phyloP scores from a whole-genome alignment of 2,797 vertebrate species.

The Danio kyathit region DNA sequence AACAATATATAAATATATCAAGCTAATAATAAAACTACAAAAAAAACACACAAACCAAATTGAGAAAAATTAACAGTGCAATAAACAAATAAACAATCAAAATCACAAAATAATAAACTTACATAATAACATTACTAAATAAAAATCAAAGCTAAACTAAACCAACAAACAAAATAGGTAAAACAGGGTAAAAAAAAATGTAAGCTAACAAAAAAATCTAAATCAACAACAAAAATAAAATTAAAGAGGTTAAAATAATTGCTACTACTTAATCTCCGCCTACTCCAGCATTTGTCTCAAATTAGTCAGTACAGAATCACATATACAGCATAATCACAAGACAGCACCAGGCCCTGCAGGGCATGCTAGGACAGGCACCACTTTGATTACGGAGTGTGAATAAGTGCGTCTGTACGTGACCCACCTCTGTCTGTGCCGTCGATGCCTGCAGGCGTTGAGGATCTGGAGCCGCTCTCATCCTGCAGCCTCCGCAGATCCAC shows the following conservation, averaged over 20 bases:
- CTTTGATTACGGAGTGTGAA: slow-evolving; percentile 11
- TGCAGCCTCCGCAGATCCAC: slow-evolving; percentile 86
- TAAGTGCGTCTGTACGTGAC: slow-evolving; percentile 11
- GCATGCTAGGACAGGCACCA: slow-evolving; percentile 42
- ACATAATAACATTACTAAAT: no score
- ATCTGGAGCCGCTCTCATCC: slow-evolving; percentile 84
- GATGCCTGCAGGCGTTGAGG: slow-evolving; percentile 71
- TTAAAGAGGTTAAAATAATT: neutral
- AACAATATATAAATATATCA: no score
- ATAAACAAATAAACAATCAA: no score
- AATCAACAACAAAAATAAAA: neutral
- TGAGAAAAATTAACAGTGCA: no score
- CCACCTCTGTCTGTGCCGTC: slow-evolving; percentile 90
- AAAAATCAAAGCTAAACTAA: neutral
- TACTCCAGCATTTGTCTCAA: neutral
- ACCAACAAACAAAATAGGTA: neutral
- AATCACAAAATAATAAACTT: neutral
- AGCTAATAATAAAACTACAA: no score
- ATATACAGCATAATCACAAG: slow-evolving; percentile 10
- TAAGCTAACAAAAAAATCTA: neutral
- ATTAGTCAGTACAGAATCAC: neutral
- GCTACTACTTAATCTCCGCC: neutral
- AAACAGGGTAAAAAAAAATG: neutral
- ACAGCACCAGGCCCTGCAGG: slow-evolving; percentile 16
- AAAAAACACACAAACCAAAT: no score